Percentiles rank a stretch among this genome's conserved stretches.
These are phyloP conservation scores for Taphrorychus bicolor DNA, from an alignment of 2,888 invertebrate species.

Conservation along the genomic window DNA sequence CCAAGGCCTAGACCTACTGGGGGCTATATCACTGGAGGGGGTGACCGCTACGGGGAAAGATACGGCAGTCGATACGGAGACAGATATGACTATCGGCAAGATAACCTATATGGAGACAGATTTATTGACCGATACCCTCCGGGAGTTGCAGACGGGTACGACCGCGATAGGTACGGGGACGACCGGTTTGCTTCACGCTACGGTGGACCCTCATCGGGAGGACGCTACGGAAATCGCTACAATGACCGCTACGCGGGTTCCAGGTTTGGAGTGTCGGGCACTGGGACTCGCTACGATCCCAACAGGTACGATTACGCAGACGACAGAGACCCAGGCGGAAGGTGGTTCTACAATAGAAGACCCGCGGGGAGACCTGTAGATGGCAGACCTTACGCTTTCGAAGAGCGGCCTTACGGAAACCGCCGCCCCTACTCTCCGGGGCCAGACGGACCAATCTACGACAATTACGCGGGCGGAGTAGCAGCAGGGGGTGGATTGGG, in stretches of 20 bases:
- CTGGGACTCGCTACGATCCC: constrained; percentile 46
- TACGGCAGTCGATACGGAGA: constrained; percentile 57
- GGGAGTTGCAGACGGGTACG: constrained; percentile 43
- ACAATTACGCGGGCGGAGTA: constrained; percentile 50
- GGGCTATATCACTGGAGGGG: constrained; percentile 9
- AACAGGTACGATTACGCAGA: constrained; percentile 48
- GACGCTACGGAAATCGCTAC: not conserved
- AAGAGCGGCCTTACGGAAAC: constrained; percentile 44
- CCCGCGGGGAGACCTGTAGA: constrained; percentile 47
- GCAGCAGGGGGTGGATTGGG: not conserved
- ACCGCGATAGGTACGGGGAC: constrained; percentile 50
- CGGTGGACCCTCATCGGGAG: not conserved
- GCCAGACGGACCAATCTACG: constrained; percentile 59
- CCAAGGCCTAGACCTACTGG: constrained; percentile 34
- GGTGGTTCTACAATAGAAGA: constrained; percentile 54
- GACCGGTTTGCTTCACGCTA: constrained; percentile 37
- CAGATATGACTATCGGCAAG: constrained; percentile 46
- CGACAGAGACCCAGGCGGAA: constrained; percentile 55
- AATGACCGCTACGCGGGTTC: constrained; percentile 28
- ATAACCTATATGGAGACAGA: constrained; percentile 48
- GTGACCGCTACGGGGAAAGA: not conserved
- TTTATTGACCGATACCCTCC: constrained; percentile 47
- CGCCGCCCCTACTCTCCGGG: constrained; percentile 55
- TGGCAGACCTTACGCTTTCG: constrained; percentile 37
- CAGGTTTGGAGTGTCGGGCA: constrained; percentile 19